phyloP scores from a whole-genome alignment of 1,140 invertebrate species.

The Danaus melanippus region DNA sequence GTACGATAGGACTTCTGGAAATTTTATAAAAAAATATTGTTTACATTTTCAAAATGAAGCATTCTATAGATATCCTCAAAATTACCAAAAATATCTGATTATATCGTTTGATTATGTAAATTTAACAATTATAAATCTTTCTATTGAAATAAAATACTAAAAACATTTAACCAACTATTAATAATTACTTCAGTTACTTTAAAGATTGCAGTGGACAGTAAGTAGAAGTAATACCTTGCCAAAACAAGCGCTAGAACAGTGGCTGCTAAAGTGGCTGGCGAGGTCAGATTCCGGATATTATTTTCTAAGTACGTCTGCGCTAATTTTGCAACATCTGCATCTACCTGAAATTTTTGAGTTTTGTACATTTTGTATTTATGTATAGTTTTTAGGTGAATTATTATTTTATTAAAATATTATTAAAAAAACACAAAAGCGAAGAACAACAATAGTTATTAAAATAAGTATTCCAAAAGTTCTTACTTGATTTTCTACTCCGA shows the following conservation, averaged over 20 bases:
- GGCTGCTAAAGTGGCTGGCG: conserved; percentile 72
- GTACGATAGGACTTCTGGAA: conserved; percentile 69
- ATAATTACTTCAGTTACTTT: neutral
- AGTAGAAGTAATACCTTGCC: conserved; percentile 46
- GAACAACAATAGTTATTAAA: neutral
- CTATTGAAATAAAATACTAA: too few species aligned
- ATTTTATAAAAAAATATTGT: conserved; percentile 6
- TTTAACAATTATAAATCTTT: too few species aligned
- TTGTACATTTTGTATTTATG: neutral
- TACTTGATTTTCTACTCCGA: conserved; percentile 74
- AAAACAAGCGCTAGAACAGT: conserved; percentile 73
- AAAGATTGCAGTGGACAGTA: neutral
- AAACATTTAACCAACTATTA: too few species aligned
- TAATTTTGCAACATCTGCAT: conserved; percentile 63
- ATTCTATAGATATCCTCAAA: neutral
- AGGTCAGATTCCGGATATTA: conserved; percentile 68
- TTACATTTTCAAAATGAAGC: neutral
- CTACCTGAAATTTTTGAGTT: conserved; percentile 45
- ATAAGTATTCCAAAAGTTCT: neutral
- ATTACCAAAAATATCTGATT: too few species aligned
- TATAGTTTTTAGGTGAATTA: neutral
- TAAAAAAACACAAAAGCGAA: too few species aligned
- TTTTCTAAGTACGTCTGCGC: conserved; percentile 74
- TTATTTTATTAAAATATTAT: neutral
- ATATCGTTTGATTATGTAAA: too few species aligned